These are phyloP conservation scores for Leptopterna dolabrata DNA, from an alignment of 2,888 invertebrate species.

Conservation along the genomic window DNA sequence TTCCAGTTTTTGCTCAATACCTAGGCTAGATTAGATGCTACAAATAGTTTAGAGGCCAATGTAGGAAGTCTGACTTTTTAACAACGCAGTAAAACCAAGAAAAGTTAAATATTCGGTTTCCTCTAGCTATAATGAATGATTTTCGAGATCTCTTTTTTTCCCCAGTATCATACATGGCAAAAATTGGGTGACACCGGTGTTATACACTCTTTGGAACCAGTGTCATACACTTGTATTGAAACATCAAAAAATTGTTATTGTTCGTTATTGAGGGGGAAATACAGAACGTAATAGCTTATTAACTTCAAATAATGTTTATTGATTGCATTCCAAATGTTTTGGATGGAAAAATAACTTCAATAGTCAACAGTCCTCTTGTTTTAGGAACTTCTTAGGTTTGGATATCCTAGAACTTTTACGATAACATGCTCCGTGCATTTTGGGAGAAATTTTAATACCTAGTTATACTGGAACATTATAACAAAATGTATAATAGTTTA, in stretches of 20 bases:
- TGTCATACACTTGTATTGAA: constrained; percentile 4
- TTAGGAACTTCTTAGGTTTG: constrained; percentile 11
- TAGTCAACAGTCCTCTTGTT: constrained; percentile 12
- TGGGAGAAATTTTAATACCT: neutral
- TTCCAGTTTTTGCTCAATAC: constrained; percentile 23
- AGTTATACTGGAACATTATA: neutral
- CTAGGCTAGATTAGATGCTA: constrained; percentile 18
- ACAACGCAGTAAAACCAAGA: constrained; percentile 23
- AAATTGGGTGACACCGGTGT: constrained; percentile 2
- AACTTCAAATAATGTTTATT: constrained; percentile 24
- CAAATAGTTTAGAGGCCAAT: constrained; percentile 16
- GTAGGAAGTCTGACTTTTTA: constrained; percentile 20
- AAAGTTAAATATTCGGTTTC: constrained; percentile 29
- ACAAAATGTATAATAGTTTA: neutral
- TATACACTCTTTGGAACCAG: neutral
- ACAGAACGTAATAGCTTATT: too few species aligned
- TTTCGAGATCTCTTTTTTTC: constrained; percentile 10
- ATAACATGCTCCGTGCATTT: neutral
- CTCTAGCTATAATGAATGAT: constrained; percentile 15
- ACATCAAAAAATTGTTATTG: constrained; percentile 18
- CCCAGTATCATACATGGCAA: constrained; percentile 25
- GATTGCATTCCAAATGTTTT: neutral
- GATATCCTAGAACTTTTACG: neutral
- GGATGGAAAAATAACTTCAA: constrained; percentile 21
- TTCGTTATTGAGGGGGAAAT: neutral